These are phyloP conservation scores for Corynorhinus townsendii DNA, from an alignment of 2,113 vertebrate species.

Conservation along the genomic window DNA sequence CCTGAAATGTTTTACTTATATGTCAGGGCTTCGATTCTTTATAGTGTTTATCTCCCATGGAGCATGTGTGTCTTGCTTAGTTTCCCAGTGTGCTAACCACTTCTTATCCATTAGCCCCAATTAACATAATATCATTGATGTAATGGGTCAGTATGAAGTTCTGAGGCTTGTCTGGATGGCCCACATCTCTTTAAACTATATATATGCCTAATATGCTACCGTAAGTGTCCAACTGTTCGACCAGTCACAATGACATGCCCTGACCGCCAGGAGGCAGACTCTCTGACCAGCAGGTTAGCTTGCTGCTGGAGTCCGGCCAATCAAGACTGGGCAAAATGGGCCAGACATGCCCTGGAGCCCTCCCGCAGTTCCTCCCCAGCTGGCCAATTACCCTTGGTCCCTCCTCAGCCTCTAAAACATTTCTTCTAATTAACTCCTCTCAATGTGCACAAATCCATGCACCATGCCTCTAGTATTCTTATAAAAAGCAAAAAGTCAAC, in stretches of 20 bases:
- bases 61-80: neutral
- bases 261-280: too few species aligned
- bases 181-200: neutral
- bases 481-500: neutral
- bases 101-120: neutral
- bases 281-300: too few species aligned
- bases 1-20: neutral
- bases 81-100: neutral
- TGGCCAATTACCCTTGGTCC: too few species aligned
- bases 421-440: too few species aligned
- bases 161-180: neutral
- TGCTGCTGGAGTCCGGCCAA: too few species aligned
- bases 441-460: too few species aligned
- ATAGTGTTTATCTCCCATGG: neutral
- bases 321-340: too few species aligned
- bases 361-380: too few species aligned
- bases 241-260: rapidly evolving
- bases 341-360: too few species aligned
- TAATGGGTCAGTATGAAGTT: neutral
- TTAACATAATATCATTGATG: neutral
- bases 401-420: too few species aligned
- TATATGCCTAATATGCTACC: too few species aligned
- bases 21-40: neutral
- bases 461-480: neutral
- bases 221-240: too few species aligned